Conservation (phyloP, 2,888 invertebrate genomes). For the Adelphocoris suturalis region DNA sequence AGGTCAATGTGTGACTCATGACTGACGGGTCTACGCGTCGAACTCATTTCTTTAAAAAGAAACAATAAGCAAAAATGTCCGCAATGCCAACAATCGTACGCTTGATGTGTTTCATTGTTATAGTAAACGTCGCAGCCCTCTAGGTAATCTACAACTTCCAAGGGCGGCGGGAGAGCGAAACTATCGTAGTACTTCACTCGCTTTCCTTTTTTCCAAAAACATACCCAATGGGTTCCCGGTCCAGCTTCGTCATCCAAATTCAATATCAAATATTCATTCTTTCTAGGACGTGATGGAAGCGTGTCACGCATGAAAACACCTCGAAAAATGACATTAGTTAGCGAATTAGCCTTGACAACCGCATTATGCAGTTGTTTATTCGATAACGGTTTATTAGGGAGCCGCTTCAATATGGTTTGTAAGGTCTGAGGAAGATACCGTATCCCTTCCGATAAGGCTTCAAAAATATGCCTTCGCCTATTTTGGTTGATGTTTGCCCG, state of each 20-base stretch:
- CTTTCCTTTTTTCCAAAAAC: background rate
- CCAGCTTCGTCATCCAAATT: constrained; percentile 30
- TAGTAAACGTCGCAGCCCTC: background rate
- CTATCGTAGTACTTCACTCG: background rate
- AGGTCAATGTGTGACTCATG: constrained; percentile 12
- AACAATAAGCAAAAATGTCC: background rate
- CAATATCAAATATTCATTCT: constrained; percentile 29
- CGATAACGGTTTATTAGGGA: constrained; percentile 27
- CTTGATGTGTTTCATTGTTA: background rate
- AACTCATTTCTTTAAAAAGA: background rate
- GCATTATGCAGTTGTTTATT: background rate
- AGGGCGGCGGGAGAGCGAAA: background rate
- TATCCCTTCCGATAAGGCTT: too few relatives aligned
- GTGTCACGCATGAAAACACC: constrained; percentile 15
- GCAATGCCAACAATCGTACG: background rate
- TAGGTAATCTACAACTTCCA: background rate
- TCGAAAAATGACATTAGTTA: background rate
- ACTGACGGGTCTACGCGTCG: background rate
- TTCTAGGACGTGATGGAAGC: background rate
- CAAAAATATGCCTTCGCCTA: too few relatives aligned
- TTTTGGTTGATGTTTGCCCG: too few relatives aligned
- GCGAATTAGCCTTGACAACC: constrained; percentile 17
- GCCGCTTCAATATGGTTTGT: constrained; percentile 75
- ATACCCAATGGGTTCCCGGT: constrained; percentile 34
- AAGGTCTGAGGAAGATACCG: too few relatives aligned